phyloP scores from a whole-genome alignment of 2,797 vertebrate species.

The Amblyraja radiata region DNA sequence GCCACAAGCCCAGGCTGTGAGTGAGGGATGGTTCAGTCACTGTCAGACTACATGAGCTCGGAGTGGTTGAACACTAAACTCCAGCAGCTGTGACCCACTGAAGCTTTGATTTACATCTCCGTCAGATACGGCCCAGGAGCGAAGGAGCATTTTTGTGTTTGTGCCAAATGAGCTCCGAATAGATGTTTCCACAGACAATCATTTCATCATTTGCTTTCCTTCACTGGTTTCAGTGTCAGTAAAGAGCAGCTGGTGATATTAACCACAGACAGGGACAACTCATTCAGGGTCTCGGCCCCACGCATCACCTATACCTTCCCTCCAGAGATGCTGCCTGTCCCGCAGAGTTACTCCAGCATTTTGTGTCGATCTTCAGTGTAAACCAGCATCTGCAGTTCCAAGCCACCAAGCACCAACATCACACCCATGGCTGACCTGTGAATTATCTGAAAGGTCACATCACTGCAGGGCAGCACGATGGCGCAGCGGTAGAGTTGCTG shows the following conservation, averaged over 20 bases:
- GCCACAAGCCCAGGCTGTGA: not conserved
- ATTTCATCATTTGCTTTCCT: not conserved
- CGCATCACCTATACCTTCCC: no score
- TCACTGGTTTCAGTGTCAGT: not conserved
- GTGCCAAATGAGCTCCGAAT: not conserved
- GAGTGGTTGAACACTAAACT: not conserved
- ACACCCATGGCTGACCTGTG: not conserved
- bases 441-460: not conserved
- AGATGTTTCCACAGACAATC: not conserved
- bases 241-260: no score
- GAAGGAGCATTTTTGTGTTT: not conserved
- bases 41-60: not conserved
- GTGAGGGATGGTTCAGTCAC: not conserved
- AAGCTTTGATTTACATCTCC: slow-evolving; percentile 3
- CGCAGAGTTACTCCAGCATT: no score
- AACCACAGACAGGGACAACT: not conserved
- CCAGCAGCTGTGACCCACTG: not conserved
- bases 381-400: no score
- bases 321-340: no score
- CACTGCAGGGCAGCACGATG: not conserved
- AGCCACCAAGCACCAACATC: not conserved
- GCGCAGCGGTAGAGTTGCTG: no score
- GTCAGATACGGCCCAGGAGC: not conserved
- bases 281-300: not conserved
- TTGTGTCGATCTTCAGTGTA: no score